Evolutionary conservation across 2,888 invertebrate species (phyloP), one percentile per base, ranked within the genome.

Genomic region (Pheosia tremula): DNA sequence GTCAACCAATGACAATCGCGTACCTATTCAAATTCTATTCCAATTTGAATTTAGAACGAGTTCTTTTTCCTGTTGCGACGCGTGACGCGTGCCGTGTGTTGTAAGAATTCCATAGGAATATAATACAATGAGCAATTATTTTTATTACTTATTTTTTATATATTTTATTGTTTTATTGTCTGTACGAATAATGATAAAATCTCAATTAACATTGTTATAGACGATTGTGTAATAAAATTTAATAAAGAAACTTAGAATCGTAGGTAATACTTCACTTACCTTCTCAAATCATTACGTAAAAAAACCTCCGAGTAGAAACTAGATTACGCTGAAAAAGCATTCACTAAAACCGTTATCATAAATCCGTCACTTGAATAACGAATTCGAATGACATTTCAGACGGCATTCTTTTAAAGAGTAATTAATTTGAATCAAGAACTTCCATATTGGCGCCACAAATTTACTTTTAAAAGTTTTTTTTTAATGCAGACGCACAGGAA

Each of bases 1-100:
- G 91, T 91, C 90, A 90, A 89, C 90, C 88, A 90, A 88, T 91
- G 90, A 91, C 91, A 91, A 90, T 90, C 88, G 90, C 84, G 86
- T 86, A 81, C 74, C 78, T 83, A 91, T 90, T 90, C 88, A 89
- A 90, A 91, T 90, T 88, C 86, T 85, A 86, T 85, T 87, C 83
- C 85, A 85, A 89, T 90, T 90, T 90, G 87, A 90, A 90, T 90
- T 81, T 89, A 78, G 87, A 90, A 90, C 89, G 88, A 87, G 90
- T 90, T 82, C 83, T 87, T 89, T 90, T 90, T 90, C 87, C 87
- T 87, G 89, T 84, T 79, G 81, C 72, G 78, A 78, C 78, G 72
- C 75, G 79, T 85, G 84, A 85, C 83, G 77, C 77, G 76, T 77
- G 86, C 82, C 83, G 45, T 56, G 56, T 24, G 38, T 54, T 79